Evolutionary conservation across 2,113 vertebrate genomes (phyloP).

Genomic region (Halcyon malimbica): DNA sequence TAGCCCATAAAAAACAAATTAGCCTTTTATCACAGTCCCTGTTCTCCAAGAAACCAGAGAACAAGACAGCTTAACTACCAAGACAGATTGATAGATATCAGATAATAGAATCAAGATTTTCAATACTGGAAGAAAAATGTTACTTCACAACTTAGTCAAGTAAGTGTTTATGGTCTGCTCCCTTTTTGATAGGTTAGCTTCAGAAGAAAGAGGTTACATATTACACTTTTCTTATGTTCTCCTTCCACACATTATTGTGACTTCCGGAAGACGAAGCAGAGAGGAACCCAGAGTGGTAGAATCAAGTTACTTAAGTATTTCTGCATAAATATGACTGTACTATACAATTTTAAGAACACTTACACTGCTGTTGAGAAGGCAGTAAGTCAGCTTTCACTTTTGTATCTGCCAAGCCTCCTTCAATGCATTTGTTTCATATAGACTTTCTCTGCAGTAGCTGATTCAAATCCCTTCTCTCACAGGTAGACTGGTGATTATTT

Average conservation of each 20-base stretch:
- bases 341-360: neutral
- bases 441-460: neutral
- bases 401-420: neutral
- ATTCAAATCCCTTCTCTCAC: neutral
- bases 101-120: neutral
- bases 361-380: neutral
- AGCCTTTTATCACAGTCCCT: neutral
- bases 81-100: neutral
- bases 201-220: neutral
- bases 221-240: neutral
- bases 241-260: neutral
- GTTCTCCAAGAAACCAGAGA: neutral
- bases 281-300: neutral
- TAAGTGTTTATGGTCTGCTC: neutral
- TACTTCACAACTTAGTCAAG: neutral
- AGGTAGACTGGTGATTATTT: fast-evolving
- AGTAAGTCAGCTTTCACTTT: neutral
- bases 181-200: neutral
- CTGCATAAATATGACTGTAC: neutral
- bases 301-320: neutral
- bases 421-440: neutral
- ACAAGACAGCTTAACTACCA: neutral
- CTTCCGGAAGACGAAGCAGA: neutral
- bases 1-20: neutral
- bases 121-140: neutral